Conservation (phyloP, 2,888 invertebrate genomes). For the Chymomyza caudatula region DNA sequence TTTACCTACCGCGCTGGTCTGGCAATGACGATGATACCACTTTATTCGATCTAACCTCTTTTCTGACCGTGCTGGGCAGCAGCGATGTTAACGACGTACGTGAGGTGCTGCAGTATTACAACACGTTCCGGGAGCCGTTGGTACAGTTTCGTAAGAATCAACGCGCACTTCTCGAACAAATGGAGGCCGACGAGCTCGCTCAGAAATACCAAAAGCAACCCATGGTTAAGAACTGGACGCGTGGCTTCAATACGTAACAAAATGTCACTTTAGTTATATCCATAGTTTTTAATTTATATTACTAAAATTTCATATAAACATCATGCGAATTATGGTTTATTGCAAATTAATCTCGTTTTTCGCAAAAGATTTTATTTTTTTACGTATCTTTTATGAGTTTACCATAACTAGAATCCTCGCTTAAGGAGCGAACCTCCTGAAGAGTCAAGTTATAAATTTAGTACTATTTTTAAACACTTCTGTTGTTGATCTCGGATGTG, state of each 20-base stretch:
- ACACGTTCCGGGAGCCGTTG: constrained; percentile 94
- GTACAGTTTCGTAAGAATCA: constrained; percentile 95
- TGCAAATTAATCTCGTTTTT: too few relatives aligned
- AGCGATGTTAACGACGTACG: constrained; percentile 95
- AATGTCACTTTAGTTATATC: background rate
- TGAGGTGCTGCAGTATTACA: constrained; percentile 94
- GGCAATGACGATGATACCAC: constrained; percentile 95
- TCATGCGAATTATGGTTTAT: too few relatives aligned
- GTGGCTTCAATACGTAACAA: constrained; percentile 79
- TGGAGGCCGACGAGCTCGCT: constrained; percentile 81
- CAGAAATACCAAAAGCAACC: constrained; percentile 79
- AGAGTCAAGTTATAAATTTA: too few relatives aligned
- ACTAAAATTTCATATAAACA: too few relatives aligned
- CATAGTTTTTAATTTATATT: background rate
- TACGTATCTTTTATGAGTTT: too few relatives aligned
- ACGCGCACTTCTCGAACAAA: constrained; percentile 84
- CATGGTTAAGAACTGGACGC: constrained; percentile 82
- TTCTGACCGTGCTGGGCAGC: constrained; percentile 92
- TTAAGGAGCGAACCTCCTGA: too few relatives aligned
- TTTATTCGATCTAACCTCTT: constrained; percentile 91
- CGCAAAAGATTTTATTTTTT: too few relatives aligned
- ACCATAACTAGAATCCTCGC: too few relatives aligned
- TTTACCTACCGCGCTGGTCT: constrained; percentile 92
- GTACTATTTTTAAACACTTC: too few relatives aligned
- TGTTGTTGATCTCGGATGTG: too few relatives aligned